phyloP scores from a whole-genome alignment of 1,140 invertebrate species.

The Drosophila simulans region DNA sequence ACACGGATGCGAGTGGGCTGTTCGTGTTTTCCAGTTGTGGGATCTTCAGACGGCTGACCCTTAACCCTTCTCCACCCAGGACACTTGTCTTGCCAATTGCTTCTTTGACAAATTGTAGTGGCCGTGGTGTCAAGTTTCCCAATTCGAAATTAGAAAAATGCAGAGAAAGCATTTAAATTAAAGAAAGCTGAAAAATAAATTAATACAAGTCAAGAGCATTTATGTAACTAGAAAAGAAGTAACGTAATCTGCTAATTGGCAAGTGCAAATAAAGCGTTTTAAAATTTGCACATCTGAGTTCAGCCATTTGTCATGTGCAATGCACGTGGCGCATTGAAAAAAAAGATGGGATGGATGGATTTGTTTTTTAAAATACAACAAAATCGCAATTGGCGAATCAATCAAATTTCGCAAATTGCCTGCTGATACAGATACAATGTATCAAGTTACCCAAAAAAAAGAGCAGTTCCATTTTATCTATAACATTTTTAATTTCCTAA shows the following conservation, averaged over 20 bases:
- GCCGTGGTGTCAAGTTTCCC: slow-evolving; percentile 4
- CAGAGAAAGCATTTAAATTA: background rate
- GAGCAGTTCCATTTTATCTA: background rate
- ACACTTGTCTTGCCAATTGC: slow-evolving; percentile 36
- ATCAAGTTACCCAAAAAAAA: slow-evolving; percentile 3
- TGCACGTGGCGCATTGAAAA: slow-evolving; percentile 53
- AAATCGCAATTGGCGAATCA: slow-evolving; percentile 43
- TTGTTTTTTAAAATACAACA: slow-evolving; percentile 53
- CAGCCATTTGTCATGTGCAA: slow-evolving; percentile 49
- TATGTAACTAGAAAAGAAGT: too few species aligned
- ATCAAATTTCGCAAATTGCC: slow-evolving; percentile 58
- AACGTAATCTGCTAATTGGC: slow-evolving; percentile 54
- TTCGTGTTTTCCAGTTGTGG: slow-evolving; percentile 9
- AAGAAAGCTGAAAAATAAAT: background rate
- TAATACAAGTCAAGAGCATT: background rate
- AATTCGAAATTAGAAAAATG: slow-evolving; percentile 26
- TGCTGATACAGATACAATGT: slow-evolving; percentile 7
- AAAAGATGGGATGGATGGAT: slow-evolving; percentile 4
- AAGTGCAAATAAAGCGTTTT: slow-evolving; percentile 4
- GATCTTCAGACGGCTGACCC: slow-evolving; percentile 28
- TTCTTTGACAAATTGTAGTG: slow-evolving; percentile 52
- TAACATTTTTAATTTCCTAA: background rate
- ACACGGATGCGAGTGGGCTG: slow-evolving; percentile 19
- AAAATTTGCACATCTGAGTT: slow-evolving; percentile 53
- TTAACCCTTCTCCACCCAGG: slow-evolving; percentile 14